phyloP scores from a whole-genome alignment of 1,140 invertebrate genomes.

The Drosophila murphyi region DNA sequence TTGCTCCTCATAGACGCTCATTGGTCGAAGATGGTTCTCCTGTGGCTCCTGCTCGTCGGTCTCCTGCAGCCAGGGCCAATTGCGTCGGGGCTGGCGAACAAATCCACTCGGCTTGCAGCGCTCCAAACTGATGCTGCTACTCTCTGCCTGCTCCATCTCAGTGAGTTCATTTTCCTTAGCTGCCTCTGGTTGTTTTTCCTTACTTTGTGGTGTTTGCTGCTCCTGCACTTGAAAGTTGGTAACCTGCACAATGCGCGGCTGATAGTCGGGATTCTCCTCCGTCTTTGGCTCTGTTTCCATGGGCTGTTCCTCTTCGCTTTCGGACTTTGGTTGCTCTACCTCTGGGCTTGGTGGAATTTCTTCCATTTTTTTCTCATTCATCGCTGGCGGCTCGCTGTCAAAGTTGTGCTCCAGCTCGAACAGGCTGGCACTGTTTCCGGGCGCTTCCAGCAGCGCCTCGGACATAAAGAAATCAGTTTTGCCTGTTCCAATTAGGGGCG shows the following conservation, averaged over 20 bases:
- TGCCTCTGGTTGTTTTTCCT: conserved; percentile 48
- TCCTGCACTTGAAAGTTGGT: conserved; percentile 73
- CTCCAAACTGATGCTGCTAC: conserved; percentile 12
- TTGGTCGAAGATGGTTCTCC: conserved; percentile 67
- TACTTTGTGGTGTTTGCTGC: conserved; percentile 29
- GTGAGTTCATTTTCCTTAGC: conserved; percentile 39
- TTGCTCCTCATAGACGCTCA: conserved; percentile 87
- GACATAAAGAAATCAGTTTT: conserved; percentile 76
- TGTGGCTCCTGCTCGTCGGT: conserved; percentile 9
- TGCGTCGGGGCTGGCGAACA: conserved; percentile 55
- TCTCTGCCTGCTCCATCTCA: not conserved
- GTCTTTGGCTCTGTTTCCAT: conserved; percentile 19
- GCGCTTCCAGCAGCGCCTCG: conserved; percentile 55
- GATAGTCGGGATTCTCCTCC: conserved; percentile 37
- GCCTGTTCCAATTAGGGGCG: conserved; percentile 54
- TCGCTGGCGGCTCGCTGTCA: conserved; percentile 27
- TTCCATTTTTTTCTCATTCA: conserved; percentile 10
- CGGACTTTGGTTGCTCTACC: conserved; percentile 8
- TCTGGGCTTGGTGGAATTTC: not conserved
- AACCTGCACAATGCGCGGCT: conserved; percentile 77
- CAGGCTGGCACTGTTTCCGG: conserved; percentile 34
- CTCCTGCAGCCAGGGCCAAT: conserved; percentile 76
- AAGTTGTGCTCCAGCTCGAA: conserved; percentile 65
- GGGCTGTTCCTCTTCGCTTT: conserved; percentile 41
- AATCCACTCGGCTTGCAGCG: conserved; percentile 76